Evolutionary conservation across 2,113 vertebrate genomes (phyloP).

Genomic region (Atractosteus spatula): DNA sequence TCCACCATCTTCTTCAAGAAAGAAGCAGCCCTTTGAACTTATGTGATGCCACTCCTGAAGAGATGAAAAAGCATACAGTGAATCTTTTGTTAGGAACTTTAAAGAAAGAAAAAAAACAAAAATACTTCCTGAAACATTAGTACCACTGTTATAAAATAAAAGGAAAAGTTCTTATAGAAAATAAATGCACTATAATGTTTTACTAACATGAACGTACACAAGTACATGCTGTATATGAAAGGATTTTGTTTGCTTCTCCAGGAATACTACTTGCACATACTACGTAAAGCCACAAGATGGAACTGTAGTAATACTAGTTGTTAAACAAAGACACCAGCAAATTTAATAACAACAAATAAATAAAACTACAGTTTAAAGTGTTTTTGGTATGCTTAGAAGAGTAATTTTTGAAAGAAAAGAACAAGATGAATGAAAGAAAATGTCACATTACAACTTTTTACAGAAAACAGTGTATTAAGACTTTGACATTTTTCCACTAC

Average conservation of each 20-base stretch:
- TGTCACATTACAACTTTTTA: no score
- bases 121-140: no score
- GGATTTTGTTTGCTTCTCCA: background rate
- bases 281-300: slow-evolving; percentile 48
- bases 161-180: slow-evolving; percentile 20
- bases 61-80: background rate
- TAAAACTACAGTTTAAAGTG: no score
- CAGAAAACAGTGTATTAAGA: no score
- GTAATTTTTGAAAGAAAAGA: no score
- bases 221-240: slow-evolving; percentile 6
- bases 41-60: slow-evolving; percentile 77
- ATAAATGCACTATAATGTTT: slow-evolving; percentile 28
- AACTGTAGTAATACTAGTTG: slow-evolving; percentile 38
- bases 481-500: no score
- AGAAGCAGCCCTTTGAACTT: slow-evolving; percentile 82
- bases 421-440: no score
- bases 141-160: slow-evolving; percentile 18
- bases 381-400: no score
- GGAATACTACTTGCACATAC: background rate
- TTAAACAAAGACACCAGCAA: slow-evolving; percentile 4
- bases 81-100: background rate
- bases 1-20: slow-evolving; percentile 77
- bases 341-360: no score
- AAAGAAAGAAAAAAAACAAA: slow-evolving; percentile 14
- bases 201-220: background rate